These are phyloP conservation scores for Drosophila auraria DNA, from an alignment of 1,140 invertebrate species.

Conservation along the genomic window DNA sequence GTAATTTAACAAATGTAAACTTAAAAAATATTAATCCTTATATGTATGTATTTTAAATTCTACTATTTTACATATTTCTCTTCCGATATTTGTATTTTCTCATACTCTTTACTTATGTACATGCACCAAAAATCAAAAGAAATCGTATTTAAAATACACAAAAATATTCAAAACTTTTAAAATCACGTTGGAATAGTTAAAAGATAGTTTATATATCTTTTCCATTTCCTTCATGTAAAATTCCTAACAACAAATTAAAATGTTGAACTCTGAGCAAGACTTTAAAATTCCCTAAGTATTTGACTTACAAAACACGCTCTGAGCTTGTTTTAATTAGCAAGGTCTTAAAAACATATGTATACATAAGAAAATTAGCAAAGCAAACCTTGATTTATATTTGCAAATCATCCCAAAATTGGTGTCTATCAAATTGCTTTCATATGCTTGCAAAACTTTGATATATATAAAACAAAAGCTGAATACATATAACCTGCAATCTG, in stretches of 20 bases:
- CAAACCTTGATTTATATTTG: neutral
- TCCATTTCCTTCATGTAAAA: neutral
- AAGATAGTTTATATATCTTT: neutral
- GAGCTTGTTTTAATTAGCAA: conserved; percentile 7
- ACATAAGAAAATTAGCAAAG: conserved; percentile 4
- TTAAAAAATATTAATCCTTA: too few relatives aligned
- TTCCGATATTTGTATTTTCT: too few relatives aligned
- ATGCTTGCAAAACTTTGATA: neutral
- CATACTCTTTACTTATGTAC: too few relatives aligned
- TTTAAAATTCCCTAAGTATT: neutral
- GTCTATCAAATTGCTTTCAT: neutral
- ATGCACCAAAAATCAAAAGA: too few relatives aligned
- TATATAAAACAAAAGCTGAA: neutral
- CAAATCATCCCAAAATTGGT: neutral
- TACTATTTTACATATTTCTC: too few relatives aligned
- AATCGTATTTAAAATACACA: too few relatives aligned
- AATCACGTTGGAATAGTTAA: too few relatives aligned
- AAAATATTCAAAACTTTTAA: too few relatives aligned
- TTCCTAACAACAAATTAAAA: neutral
- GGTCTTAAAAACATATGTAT: neutral
- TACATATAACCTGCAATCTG: neutral
- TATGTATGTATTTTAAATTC: too few relatives aligned
- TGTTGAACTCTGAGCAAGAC: neutral
- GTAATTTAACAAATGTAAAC: too few relatives aligned
- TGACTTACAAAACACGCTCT: conserved; percentile 1